phyloP scores from a whole-genome alignment of 2,888 invertebrate genomes.

The Agrochola circellaris region DNA sequence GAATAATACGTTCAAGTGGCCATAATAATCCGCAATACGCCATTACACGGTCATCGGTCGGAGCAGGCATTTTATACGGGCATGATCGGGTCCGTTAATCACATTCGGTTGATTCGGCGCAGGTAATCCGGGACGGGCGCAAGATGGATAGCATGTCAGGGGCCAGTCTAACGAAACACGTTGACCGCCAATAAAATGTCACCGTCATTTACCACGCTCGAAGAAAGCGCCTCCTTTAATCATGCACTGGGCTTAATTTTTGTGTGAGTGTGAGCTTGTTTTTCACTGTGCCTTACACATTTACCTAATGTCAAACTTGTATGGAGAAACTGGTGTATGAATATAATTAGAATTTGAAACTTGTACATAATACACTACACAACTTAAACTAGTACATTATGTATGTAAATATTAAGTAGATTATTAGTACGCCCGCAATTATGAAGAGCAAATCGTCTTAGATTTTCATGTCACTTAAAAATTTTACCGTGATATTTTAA shows the following conservation, averaged over 20 bases:
- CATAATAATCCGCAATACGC: conserved; percentile 65
- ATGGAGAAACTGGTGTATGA: not conserved
- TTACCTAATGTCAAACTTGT: not conserved
- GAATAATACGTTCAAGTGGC: conserved; percentile 59
- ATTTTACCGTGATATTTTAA: not conserved
- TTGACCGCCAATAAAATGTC: conserved; percentile 67
- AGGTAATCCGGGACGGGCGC: conserved; percentile 70
- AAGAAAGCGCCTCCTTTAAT: conserved; percentile 57
- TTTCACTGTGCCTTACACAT: conserved; percentile 7
- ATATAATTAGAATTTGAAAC: not conserved
- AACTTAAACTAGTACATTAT: not conserved
- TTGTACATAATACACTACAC: not conserved
- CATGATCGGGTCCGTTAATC: conserved; percentile 74
- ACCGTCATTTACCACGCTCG: conserved; percentile 60
- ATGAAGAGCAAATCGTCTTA: not conserved
- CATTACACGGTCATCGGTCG: conserved; percentile 66
- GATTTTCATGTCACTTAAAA: not conserved
- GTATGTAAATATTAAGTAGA: not conserved
- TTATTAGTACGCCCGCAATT: not conserved
- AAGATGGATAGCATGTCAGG: conserved; percentile 75
- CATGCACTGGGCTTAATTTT: conserved; percentile 46
- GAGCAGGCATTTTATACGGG: conserved; percentile 73
- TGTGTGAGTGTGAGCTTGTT: conserved; percentile 17
- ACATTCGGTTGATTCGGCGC: conserved; percentile 75
- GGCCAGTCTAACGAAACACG: conserved; percentile 66